A percentile compares a stretch with the other conserved stretches of the same genome.
Evolutionary conservation across 1,140 invertebrate genomes (phyloP).

Genomic region (Pseudomyrmex flavicornis): DNA sequence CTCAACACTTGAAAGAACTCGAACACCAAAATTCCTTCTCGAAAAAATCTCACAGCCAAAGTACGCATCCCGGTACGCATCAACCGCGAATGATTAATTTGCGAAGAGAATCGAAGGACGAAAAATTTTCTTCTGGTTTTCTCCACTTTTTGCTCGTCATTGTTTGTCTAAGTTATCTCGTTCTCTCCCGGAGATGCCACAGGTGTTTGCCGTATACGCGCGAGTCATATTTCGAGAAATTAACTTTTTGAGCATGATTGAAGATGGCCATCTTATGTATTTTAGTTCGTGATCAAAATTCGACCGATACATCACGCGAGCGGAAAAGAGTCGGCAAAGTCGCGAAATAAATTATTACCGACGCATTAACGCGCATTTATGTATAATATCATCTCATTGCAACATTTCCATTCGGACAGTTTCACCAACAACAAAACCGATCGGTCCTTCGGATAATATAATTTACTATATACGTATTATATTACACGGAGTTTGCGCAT

Average conservation of each 20-base stretch:
- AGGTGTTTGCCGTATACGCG: constrained; percentile 49
- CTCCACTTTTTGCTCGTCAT: constrained; percentile 1
- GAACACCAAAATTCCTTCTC: too few relatives aligned
- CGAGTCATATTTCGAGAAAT: constrained; percentile 58
- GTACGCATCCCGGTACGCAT: background rate
- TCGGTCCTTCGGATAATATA: constrained; percentile 17
- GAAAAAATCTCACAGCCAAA: too few relatives aligned
- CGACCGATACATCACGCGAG: constrained; percentile 21
- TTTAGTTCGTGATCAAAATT: background rate
- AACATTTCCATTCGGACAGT: constrained; percentile 9
- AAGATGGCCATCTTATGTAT: background rate
- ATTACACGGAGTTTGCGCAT: constrained; percentile 15
- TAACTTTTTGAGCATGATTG: constrained; percentile 20
- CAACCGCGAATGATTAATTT: background rate
- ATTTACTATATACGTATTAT: constrained; percentile 39
- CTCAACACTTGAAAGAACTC: background rate
- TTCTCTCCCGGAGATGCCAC: constrained; percentile 25
- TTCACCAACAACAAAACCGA: background rate
- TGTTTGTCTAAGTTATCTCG: constrained; percentile 26
- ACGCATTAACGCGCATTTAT: constrained; percentile 5
- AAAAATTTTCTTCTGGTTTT: background rate
- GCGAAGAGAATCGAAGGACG: background rate
- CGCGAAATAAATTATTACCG: constrained; percentile 21
- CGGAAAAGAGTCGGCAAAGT: background rate
- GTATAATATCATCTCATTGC: background rate